Evolutionary conservation across 2,113 vertebrate species (phyloP).

Genomic region (Jaculus jaculus): DNA sequence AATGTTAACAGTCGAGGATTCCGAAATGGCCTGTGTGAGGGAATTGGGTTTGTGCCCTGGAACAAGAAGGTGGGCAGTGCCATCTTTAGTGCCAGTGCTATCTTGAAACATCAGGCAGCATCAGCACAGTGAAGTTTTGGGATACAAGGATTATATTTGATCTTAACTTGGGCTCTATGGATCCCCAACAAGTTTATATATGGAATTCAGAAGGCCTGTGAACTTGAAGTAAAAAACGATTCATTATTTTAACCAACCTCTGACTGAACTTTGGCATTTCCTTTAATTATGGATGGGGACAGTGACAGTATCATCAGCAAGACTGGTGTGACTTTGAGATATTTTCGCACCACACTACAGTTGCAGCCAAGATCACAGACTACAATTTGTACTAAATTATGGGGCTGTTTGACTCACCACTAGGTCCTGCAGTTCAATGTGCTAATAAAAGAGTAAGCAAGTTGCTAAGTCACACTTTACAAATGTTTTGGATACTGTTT

Average conservation of each 20-base stretch:
- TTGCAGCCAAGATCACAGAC: not conserved
- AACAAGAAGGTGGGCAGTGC: not conserved
- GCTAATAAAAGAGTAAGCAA: not conserved
- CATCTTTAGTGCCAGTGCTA: not conserved
- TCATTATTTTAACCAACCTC: not conserved
- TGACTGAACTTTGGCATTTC: not conserved
- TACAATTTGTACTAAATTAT: not conserved
- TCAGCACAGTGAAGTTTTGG: not conserved
- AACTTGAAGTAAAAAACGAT: not conserved
- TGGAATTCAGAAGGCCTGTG: not conserved
- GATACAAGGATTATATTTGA: not conserved
- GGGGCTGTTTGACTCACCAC: not conserved
- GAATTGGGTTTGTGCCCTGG: not conserved
- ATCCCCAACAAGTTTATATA: not conserved
- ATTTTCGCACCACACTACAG: not conserved
- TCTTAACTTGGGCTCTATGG: not conserved
- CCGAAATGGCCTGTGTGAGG: fast-evolving
- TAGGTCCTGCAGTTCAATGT: not conserved
- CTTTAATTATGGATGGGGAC: not conserved
- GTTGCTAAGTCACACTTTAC: not conserved
- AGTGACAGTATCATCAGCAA: not conserved
- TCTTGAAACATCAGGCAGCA: not conserved
- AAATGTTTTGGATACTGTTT: not conserved
- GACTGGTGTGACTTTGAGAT: not conserved
- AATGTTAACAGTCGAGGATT: not conserved